Percentiles rank a stretch among this genome's conserved stretches.
Evolutionary conservation across 2,113 vertebrate species (phyloP).

Genomic region (Oostethus manadensis): DNA sequence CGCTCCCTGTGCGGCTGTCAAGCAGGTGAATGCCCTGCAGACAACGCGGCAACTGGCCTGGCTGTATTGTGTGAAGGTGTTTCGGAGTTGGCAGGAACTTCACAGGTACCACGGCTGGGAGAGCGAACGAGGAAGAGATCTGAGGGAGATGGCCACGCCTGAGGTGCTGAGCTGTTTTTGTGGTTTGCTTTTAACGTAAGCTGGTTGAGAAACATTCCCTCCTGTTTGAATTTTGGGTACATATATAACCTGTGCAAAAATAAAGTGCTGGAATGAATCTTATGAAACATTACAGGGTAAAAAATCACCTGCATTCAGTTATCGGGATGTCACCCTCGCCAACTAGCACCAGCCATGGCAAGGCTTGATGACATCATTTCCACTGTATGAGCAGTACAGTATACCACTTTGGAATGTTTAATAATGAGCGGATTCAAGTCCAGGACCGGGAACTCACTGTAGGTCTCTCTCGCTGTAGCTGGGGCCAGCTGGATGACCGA

Average conservation of each 20-base stretch:
- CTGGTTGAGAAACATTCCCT: slow-evolving; percentile 8
- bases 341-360: not conserved
- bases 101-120: slow-evolving; percentile 41
- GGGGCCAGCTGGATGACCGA: not conserved
- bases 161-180: slow-evolving; percentile 14
- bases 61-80: slow-evolving; percentile 44
- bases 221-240: not conserved
- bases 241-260: not conserved
- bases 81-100: slow-evolving; percentile 42
- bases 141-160: slow-evolving; percentile 26
- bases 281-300: not conserved
- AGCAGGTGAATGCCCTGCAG: slow-evolving; percentile 65
- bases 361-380: slow-evolving; percentile 4
- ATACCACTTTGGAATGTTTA: not conserved
- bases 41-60: slow-evolving; percentile 41
- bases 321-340: not conserved
- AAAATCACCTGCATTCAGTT: not conserved
- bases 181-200: slow-evolving; percentile 4
- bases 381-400: not conserved
- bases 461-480: not conserved
- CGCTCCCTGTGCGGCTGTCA: slow-evolving; percentile 23
- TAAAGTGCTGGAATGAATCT: not conserved
- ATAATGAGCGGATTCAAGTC: not conserved
- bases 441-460: not conserved
- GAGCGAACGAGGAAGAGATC: slow-evolving; percentile 31